phyloP scores from a whole-genome alignment of 1,140 invertebrate genomes.

The Pseudachorutes palmiensis region DNA sequence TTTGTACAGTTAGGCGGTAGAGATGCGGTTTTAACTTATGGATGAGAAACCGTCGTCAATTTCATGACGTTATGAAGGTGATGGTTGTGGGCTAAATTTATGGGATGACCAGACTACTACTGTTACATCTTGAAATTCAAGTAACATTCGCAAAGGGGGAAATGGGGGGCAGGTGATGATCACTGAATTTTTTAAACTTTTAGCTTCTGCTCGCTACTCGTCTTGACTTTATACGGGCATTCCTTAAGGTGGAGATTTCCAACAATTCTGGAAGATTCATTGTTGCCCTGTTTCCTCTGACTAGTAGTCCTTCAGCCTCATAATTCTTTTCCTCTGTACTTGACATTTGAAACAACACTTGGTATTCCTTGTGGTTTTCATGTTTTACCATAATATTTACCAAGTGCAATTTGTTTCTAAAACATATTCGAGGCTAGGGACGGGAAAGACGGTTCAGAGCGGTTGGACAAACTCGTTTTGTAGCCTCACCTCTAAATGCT shows the following conservation, averaged over 20 bases:
- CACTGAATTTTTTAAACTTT: not conserved
- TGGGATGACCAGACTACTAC: too few relatives aligned
- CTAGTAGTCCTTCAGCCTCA: not conserved
- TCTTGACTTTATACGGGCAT: conserved; percentile 1
- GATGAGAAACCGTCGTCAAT: too few relatives aligned
- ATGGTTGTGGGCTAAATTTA: too few relatives aligned
- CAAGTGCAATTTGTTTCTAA: conserved; percentile 5
- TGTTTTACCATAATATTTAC: conserved; percentile 7
- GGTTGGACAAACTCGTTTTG: too few relatives aligned
- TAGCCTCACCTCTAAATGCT: not conserved
- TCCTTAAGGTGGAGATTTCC: not conserved
- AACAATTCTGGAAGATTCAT: conserved; percentile 1
- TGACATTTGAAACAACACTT: conserved; percentile 9
- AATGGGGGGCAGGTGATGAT: not conserved
- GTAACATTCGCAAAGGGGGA: too few relatives aligned
- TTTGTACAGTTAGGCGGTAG: too few relatives aligned
- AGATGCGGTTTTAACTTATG: too few relatives aligned
- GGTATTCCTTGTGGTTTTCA: conserved; percentile 5
- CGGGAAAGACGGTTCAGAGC: too few relatives aligned
- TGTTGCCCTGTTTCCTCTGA: not conserved
- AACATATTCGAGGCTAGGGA: not conserved
- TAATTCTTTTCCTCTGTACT: not conserved
- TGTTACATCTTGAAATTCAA: too few relatives aligned
- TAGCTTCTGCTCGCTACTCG: not conserved
- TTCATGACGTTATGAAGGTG: too few relatives aligned